Evolutionary conservation across 1,140 invertebrate species (phyloP).

Genomic region (Cotesia chilonis): DNA sequence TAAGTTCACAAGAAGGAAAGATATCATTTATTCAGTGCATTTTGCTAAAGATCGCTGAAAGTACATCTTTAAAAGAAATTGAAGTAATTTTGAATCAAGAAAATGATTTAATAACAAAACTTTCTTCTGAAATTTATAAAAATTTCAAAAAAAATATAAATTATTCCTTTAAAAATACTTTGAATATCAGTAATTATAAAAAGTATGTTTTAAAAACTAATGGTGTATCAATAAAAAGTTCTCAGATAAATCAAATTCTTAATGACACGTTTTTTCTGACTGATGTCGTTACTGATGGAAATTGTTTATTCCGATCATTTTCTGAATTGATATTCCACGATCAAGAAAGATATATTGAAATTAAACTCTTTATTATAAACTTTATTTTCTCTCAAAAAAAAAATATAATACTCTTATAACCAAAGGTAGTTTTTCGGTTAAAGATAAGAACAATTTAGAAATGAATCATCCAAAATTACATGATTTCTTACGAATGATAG

Average conservation of each 20-base stretch:
- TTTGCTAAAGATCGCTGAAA: background rate
- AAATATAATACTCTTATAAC: background rate
- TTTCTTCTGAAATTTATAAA: background rate
- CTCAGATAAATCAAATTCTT: background rate
- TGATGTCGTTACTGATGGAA: background rate
- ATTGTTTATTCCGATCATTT: conserved; percentile 6
- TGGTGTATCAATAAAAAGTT: background rate
- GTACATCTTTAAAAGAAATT: background rate
- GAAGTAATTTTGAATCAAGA: background rate
- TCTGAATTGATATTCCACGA: background rate
- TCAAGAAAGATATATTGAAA: background rate
- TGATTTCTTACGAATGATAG: background rate
- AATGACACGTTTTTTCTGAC: background rate
- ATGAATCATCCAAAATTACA: background rate
- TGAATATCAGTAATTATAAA: background rate
- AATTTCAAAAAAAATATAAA: background rate
- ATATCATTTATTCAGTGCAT: too few relatives aligned
- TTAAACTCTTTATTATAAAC: background rate
- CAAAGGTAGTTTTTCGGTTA: background rate
- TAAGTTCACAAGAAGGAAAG: too few relatives aligned
- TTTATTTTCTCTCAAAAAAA: background rate
- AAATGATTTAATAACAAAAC: background rate
- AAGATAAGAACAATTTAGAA: background rate
- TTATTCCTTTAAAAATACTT: background rate
- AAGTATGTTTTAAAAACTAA: background rate